Evolutionary conservation across 2,113 vertebrate genomes (phyloP).

Genomic region (Dascyllus trimaculatus): DNA sequence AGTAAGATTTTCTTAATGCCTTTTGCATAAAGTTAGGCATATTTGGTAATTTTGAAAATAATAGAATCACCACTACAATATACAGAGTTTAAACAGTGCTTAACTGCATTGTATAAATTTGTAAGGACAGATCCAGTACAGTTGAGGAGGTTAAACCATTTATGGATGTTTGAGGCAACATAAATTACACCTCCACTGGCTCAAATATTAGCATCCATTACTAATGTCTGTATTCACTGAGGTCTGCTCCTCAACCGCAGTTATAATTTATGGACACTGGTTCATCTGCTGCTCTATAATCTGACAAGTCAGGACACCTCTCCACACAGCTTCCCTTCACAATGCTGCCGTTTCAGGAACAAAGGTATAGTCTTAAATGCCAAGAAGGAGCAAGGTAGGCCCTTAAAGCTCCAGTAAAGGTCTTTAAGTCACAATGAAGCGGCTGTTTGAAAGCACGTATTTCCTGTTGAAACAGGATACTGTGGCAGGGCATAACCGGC

Average conservation of each 20-base stretch:
- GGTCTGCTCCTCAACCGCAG: constrained; percentile 11
- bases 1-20: background rate
- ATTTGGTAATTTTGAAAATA: background rate
- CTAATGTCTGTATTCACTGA: constrained; percentile 8
- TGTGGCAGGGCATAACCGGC: background rate
- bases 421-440: constrained; percentile 36
- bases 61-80: background rate
- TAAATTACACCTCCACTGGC: background rate
- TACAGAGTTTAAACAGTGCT: background rate
- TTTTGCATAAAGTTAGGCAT: background rate
- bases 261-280: constrained; percentile 38
- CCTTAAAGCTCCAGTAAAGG: constrained; percentile 21
- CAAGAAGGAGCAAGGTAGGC: constrained; percentile 35
- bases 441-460: constrained; percentile 32
- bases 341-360: constrained; percentile 13
- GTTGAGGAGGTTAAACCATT: background rate
- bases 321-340: background rate
- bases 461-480: constrained; percentile 55
- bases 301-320: constrained; percentile 55
- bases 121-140: background rate
- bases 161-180: background rate
- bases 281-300: constrained; percentile 34
- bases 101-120: background rate
- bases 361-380: constrained; percentile 16
- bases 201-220: constrained; percentile 19